Conservation (phyloP, 2,888 invertebrate species). For the Torymus aiolomorphi region DNA sequence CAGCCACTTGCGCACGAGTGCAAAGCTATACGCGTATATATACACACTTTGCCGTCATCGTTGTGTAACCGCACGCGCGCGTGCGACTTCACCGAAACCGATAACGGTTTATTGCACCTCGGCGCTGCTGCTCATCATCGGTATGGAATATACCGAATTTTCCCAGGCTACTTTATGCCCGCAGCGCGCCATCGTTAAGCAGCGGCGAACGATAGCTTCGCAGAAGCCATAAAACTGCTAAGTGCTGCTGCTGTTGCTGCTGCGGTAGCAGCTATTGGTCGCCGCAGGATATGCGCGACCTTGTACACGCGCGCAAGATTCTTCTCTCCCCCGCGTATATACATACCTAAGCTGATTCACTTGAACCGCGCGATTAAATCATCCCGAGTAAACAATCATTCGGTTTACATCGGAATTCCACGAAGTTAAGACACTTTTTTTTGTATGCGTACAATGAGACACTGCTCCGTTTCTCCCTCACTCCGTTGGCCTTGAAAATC, state of each 20-base stretch:
- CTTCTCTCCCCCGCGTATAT: neutral
- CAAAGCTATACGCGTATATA: too few species aligned
- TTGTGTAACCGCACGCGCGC: too few species aligned
- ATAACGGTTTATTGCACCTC: too few species aligned
- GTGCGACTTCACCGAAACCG: too few species aligned
- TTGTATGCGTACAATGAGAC: neutral
- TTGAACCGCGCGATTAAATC: constrained; percentile 41
- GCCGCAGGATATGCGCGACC: neutral
- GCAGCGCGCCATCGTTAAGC: neutral
- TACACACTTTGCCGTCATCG: too few species aligned
- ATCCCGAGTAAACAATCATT: constrained; percentile 40
- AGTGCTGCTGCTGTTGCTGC: neutral
- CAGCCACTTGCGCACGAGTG: too few species aligned
- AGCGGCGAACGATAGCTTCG: constrained; percentile 5
- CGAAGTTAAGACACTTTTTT: neutral
- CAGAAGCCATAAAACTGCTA: constrained; percentile 12
- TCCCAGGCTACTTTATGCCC: too few species aligned
- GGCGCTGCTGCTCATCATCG: too few species aligned
- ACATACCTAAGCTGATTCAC: constrained; percentile 41
- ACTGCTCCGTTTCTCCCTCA: too few species aligned
- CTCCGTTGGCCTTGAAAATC: too few species aligned
- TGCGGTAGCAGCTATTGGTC: neutral
- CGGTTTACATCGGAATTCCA: constrained; percentile 36
- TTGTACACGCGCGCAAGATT: neutral
- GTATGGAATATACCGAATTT: too few species aligned